These are phyloP conservation scores for Nannospalax galili DNA, from an alignment of 2,113 vertebrate species.

Conservation along the genomic window DNA sequence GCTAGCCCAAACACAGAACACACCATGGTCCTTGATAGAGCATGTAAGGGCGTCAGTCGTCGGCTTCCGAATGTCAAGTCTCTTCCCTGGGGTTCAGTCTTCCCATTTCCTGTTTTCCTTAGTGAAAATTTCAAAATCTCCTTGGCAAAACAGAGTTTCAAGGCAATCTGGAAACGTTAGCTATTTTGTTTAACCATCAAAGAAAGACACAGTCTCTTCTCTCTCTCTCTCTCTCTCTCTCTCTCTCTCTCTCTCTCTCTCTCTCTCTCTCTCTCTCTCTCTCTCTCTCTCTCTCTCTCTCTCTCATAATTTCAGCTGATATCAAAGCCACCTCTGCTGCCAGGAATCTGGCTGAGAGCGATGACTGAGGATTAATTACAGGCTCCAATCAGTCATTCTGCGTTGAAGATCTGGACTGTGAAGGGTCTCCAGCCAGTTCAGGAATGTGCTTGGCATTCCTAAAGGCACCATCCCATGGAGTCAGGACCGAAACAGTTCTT, in stretches of 20 bases:
- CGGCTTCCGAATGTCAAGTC: constrained; percentile 39
- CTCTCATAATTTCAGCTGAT: constrained; percentile 16
- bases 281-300: not conserved
- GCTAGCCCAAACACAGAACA: not conserved
- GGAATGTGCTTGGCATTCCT: not conserved
- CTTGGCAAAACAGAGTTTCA: constrained; percentile 17
- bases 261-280: not conserved
- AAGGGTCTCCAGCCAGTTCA: not conserved
- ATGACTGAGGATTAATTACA: not conserved
- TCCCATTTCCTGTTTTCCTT: constrained; percentile 58
- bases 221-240: not conserved
- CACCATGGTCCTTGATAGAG: not conserved
- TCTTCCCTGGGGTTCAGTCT: not conserved
- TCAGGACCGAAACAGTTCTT: not conserved
- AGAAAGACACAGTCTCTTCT: not conserved
- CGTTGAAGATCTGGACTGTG: not conserved
- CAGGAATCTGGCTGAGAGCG: not conserved
- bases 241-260: not conserved
- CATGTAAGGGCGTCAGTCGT: not conserved
- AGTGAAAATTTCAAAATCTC: constrained; percentile 41
- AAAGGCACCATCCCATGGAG: not conserved
- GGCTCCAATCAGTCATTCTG: not conserved
- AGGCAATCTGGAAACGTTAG: constrained; percentile 6
- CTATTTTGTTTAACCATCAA: constrained; percentile 27
- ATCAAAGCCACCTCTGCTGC: not conserved